A percentile compares a stretch with the other conserved stretches of the same genome.
phyloP scores from a whole-genome alignment of 2,888 invertebrate species.

The Trilocha varians region DNA sequence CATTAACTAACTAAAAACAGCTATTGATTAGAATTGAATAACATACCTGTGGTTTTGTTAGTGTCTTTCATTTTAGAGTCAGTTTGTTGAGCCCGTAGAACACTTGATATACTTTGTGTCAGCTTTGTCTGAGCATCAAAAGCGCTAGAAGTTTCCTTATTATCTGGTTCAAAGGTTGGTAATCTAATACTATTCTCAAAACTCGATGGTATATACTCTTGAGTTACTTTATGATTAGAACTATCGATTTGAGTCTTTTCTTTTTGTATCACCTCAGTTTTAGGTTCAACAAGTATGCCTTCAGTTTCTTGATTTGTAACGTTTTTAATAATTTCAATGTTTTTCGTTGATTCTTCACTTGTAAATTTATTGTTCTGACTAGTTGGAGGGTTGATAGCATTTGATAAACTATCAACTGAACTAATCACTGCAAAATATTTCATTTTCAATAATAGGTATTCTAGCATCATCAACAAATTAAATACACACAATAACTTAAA shows the following conservation, averaged over 20 bases:
- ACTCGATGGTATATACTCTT: constrained; percentile 52
- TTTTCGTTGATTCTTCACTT: constrained; percentile 31
- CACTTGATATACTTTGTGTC: constrained; percentile 57
- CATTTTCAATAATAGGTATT: constrained; percentile 7
- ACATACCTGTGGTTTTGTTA: constrained; percentile 54
- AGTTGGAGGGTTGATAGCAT: constrained; percentile 54
- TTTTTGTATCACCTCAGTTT: neutral
- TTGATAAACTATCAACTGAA: constrained; percentile 55
- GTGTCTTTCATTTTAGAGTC: constrained; percentile 65
- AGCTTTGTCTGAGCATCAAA: constrained; percentile 63
- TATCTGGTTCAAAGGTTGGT: constrained; percentile 25
- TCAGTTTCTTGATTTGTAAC: neutral
- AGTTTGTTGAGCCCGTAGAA: constrained; percentile 43
- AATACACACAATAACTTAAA: too few relatives aligned
- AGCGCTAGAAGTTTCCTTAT: constrained; percentile 43
- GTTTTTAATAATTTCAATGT: constrained; percentile 10
- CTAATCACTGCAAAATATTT: constrained; percentile 49
- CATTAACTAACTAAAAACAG: too few relatives aligned
- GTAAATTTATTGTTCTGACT: constrained; percentile 48
- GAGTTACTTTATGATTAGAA: neutral
- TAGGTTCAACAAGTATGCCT: neutral
- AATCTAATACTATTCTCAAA: constrained; percentile 57
- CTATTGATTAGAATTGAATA: constrained; percentile 6
- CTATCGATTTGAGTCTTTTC: neutral
- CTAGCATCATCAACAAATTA: too few relatives aligned